Base-by-base conservation (phyloP, 2,888 invertebrate genomes). In the Tolmerus cingulatus region DNA sequence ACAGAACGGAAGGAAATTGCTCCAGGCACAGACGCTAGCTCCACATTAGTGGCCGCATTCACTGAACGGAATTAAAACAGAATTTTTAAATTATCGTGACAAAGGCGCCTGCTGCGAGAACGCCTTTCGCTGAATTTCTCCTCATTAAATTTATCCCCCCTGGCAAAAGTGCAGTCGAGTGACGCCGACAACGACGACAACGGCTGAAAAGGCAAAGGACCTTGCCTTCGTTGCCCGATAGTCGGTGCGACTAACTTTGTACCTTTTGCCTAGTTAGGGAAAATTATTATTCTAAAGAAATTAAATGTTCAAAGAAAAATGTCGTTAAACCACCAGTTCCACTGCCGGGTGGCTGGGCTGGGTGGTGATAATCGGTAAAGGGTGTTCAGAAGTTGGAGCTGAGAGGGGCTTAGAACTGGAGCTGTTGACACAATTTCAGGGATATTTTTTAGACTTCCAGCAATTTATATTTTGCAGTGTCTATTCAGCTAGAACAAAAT, bases 1-100 rank as follows among this genome's bases (percentile, higher is more conserved):
- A 37, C 51, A 79, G 51, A 79, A 51, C 51, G 79, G 51, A 79
- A 79, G 79, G 30, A 27, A 51, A 79, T 79, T 30, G 51, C 79
- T 79, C 51, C 51, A 3, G 51, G 51, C 79, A 55, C 66, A 23
- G 66, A 16, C 16, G 51, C n/a, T 66, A 66, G 12, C 23, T 3
- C 66, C 66, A 27, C 27, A 66, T 66, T 66, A 66, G 66, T 66
- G 51, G 66, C 66, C 66, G 27, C 23, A 66, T 66, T 66, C 66
- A 66, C 27, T 23, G 66, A 66, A 27, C 23, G 66, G 12, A 66
- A 66, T 66, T 66, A 66, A 66, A 66, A 27, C 27, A 66, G 66
- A 57, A 66, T 66, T 66, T 66, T 66, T 66, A 66, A 66, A 66
- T 66, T 66, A 19, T 19, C 66, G 14, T 14, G 1, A 66, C 66